Percentiles rank a stretch among this genome's conserved stretches.
Evolutionary conservation across 2,888 invertebrate species (phyloP).

Genomic region (Drosophila longiperda): DNA sequence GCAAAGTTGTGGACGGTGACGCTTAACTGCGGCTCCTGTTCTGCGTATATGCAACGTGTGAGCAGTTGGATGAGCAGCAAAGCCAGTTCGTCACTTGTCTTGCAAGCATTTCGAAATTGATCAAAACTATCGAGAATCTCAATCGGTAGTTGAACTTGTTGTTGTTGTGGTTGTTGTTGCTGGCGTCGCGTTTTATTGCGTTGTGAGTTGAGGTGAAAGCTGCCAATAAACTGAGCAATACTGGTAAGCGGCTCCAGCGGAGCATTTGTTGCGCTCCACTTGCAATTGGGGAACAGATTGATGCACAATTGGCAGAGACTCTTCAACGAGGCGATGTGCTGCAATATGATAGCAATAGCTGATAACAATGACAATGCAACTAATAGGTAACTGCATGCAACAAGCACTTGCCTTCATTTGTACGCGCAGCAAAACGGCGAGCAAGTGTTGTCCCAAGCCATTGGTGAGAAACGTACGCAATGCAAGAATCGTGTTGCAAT

Average conservation of each 20-base stretch:
- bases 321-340: constrained; percentile 83
- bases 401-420: constrained; percentile 79
- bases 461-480: constrained; percentile 83
- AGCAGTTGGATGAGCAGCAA: constrained; percentile 81
- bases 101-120: constrained; percentile 59
- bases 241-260: constrained; percentile 55
- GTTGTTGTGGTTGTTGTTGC: constrained; percentile 32
- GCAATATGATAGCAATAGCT: constrained; percentile 19
- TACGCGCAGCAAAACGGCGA: constrained; percentile 80
- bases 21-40: constrained; percentile 75
- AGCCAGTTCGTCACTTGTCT: constrained; percentile 83
- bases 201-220: constrained; percentile 74
- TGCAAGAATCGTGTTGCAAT: constrained; percentile 83
- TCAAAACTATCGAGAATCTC: constrained; percentile 45
- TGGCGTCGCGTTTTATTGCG: constrained; percentile 50
- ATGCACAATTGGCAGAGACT: constrained; percentile 83
- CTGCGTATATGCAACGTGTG: constrained; percentile 79
- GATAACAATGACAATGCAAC: constrained; percentile 7
- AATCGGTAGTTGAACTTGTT: constrained; percentile 4
- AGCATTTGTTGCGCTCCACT: constrained; percentile 77
- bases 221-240: constrained; percentile 73
- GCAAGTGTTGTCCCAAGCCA: constrained; percentile 82
- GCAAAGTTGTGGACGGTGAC: constrained; percentile 82
- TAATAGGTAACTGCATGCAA: background rate
- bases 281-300: constrained; percentile 84